A percentile compares a stretch with the other conserved stretches of the same genome.
Conservation (phyloP, 2,113 vertebrate species). For the Oophaga pumilio region DNA sequence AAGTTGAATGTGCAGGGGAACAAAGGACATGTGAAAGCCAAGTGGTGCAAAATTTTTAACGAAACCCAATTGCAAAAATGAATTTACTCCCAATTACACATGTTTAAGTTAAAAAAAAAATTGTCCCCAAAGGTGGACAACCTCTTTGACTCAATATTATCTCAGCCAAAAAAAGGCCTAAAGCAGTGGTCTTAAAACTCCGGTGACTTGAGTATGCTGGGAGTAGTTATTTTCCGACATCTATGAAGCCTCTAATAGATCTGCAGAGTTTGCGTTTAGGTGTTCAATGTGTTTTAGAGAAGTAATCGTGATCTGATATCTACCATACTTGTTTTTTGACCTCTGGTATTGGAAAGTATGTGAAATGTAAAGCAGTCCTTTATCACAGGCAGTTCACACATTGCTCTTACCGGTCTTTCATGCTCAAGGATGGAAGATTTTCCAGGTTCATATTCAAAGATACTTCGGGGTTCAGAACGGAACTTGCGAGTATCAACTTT, state of each 20-base stretch:
- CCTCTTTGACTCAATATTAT: neutral
- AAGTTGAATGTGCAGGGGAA: no score
- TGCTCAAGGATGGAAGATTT: conserved; percentile 96
- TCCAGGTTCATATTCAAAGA: conserved; percentile 98
- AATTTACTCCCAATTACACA: no score
- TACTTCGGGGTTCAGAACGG: conserved; percentile 94
- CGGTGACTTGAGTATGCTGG: neutral
- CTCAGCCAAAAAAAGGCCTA: neutral
- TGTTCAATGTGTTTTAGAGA: neutral
- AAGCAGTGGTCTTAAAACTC: neutral
- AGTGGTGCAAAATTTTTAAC: no score
- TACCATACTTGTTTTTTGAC: neutral
- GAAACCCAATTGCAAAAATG: no score
- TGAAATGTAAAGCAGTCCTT: neutral
- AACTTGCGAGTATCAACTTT: conserved; percentile 97
- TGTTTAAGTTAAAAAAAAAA: no score
- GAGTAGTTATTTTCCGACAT: neutral
- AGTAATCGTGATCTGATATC: neutral
- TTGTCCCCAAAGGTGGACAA: no score
- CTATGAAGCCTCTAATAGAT: neutral
- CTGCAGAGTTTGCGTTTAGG: neutral
- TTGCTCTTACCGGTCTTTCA: conserved; percentile 88
- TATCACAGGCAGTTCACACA: neutral
- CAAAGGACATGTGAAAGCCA: no score
- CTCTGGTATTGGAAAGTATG: neutral